These are phyloP conservation scores for Vireo griseus DNA, from an alignment of 2,797 vertebrate genomes.

Conservation along the genomic window DNA sequence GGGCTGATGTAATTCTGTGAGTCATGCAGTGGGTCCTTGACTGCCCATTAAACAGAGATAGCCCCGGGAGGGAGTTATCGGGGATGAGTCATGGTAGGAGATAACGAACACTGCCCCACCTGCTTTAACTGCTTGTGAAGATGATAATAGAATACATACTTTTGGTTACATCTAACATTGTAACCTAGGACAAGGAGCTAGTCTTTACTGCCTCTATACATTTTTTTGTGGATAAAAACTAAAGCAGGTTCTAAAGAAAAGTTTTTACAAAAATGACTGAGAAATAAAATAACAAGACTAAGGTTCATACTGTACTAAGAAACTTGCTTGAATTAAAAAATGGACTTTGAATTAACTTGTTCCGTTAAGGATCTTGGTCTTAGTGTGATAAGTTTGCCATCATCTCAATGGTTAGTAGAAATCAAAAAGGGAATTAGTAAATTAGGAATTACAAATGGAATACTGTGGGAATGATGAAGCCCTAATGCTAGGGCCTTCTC, in stretches of 20 bases:
- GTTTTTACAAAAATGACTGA: not conserved
- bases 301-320: not conserved
- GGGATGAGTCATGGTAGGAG: no score
- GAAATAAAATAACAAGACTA: not conserved
- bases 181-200: not conserved
- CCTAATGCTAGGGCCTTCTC: no score
- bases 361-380: not conserved
- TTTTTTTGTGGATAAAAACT: not conserved
- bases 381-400: not conserved
- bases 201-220: not conserved
- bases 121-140: no score
- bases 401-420: not conserved
- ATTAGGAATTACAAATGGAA: not conserved
- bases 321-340: not conserved
- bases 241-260: not conserved
- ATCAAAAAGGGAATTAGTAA: not conserved
- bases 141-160: no score
- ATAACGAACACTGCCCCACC: no score
- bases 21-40: no score
- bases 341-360: not conserved
- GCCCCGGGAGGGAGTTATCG: no score
- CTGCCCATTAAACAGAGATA: no score
- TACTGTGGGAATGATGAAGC: not conserved
- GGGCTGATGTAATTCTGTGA: no score
- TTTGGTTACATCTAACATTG: no score